These are phyloP conservation scores for Pentalonia nigronervosa DNA, from an alignment of 1,140 invertebrate genomes.

Conservation along the genomic window DNA sequence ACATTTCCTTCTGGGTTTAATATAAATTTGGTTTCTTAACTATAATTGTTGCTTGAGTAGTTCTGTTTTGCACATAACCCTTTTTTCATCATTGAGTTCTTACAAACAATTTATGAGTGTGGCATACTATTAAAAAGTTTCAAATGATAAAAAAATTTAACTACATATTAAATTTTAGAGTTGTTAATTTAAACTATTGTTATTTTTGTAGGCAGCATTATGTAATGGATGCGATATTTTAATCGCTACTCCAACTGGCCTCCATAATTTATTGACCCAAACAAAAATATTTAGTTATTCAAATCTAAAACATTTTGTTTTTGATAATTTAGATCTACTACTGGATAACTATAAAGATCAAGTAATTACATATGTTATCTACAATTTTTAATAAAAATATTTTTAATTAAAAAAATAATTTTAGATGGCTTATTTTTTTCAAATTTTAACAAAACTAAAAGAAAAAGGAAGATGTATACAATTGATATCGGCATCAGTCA, in stretches of 20 bases:
- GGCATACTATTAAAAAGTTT: neutral
- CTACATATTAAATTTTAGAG: neutral
- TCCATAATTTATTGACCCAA: conserved; percentile 7
- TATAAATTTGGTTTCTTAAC: neutral
- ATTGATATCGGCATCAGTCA: conserved; percentile 35
- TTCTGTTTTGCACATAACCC: no score
- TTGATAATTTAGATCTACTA: conserved; percentile 45
- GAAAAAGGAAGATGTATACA: neutral
- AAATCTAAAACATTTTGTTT: conserved; percentile 47
- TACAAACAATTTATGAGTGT: neutral
- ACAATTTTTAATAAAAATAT: no score
- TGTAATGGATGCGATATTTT: conserved; percentile 48
- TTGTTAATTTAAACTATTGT: neutral
- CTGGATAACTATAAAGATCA: conserved; percentile 30
- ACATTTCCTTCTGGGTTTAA: neutral
- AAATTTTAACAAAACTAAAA: conserved; percentile 8
- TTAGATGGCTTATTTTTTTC: neutral
- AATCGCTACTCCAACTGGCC: conserved; percentile 17
- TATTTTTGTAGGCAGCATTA: neutral
- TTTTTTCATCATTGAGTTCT: neutral
- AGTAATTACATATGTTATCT: neutral
- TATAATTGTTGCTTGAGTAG: neutral
- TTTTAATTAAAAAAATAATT: neutral
- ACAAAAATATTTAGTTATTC: conserved; percentile 40
- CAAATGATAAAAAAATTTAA: neutral